Percentiles rank a stretch among this genome's conserved stretches.
These are phyloP conservation scores for Glyptemys insculpta DNA, from an alignment of 2,797 vertebrate genomes.

Conservation along the genomic window DNA sequence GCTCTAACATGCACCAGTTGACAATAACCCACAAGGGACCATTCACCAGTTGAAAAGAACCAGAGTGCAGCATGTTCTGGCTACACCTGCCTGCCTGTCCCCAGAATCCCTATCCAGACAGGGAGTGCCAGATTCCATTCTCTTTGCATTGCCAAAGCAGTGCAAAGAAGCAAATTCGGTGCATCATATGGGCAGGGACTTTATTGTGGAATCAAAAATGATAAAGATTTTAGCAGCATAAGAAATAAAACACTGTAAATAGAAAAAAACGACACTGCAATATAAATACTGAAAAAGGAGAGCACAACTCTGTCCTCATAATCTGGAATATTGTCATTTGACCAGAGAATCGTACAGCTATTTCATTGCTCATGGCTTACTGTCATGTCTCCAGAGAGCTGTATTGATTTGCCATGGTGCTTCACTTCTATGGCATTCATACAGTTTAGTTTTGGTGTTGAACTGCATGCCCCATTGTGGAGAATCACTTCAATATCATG, in stretches of 20 bases:
- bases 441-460: constrained; percentile 82
- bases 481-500: constrained; percentile 87
- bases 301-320: neutral
- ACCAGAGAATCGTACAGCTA: neutral
- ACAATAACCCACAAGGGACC: neutral
- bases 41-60: neutral
- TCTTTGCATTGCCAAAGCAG: neutral
- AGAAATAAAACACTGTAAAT: neutral
- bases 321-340: neutral
- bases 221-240: neutral
- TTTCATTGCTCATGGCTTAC: constrained; percentile 75
- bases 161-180: fast-evolving
- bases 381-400: constrained; percentile 90
- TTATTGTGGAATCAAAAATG: neutral
- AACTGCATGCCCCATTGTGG: constrained; percentile 86
- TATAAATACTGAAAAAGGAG: neutral
- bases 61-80: neutral
- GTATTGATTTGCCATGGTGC: constrained; percentile 77
- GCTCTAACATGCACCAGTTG: neutral
- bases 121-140: neutral
- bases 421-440: constrained; percentile 92
- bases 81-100: constrained; percentile 9
- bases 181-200: fast-evolving
- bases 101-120: neutral
- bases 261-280: neutral